Evolutionary conservation across 2,797 vertebrate species (phyloP), one percentile per base, ranked within the genome.

Genomic region (Gallinago nigripennis): DNA sequence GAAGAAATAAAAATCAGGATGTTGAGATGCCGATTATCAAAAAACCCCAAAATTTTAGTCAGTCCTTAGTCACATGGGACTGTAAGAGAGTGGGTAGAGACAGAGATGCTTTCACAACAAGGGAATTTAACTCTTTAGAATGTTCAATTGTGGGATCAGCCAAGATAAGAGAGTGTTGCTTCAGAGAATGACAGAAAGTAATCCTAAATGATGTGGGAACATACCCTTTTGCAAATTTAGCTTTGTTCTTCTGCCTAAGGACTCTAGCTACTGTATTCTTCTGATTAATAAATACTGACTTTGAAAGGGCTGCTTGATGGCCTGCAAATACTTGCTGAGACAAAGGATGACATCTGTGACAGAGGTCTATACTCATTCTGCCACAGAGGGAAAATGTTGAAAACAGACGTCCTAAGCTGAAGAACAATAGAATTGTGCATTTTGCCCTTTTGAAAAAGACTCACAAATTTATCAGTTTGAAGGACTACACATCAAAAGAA

Each of bases 251-350:
- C 50, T 75, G 10, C 19, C 53, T 56, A 85, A 60, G 53, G 51
- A 83, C 69, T 86, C 39, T 24, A 92, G 72, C 68, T 90, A 92
- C 86, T 84, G 77, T 95, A 93, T 78, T 88, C 69, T 90, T 80
- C 77, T 78, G 65, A 78, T 83, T 93, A 96, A 94, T 94, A 96
- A 86, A 86, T 24, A 91, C n/a, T 88, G 86, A 84, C 69, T 96
- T 82, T 81, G 72, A 93, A 95, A 95, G 71, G 57, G 45, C 69
- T 92, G 72, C 77, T 81, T 0, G 3, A 61, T 75, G 69, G 57
- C 70, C 69, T 88, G 83, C 57, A 91, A 95, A 82, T 66, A 86
- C 68, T 90, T 48, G 18, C 69, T n/a, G 53, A 94, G 79, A 91
- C 57, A 91, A 90, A 63, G 69, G 68, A 87, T 91, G 72, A 91